A percentile compares a stretch with the other conserved stretches of the same genome.
phyloP scores from a whole-genome alignment of 1,140 invertebrate genomes.

The Ridgeia piscesae region DNA sequence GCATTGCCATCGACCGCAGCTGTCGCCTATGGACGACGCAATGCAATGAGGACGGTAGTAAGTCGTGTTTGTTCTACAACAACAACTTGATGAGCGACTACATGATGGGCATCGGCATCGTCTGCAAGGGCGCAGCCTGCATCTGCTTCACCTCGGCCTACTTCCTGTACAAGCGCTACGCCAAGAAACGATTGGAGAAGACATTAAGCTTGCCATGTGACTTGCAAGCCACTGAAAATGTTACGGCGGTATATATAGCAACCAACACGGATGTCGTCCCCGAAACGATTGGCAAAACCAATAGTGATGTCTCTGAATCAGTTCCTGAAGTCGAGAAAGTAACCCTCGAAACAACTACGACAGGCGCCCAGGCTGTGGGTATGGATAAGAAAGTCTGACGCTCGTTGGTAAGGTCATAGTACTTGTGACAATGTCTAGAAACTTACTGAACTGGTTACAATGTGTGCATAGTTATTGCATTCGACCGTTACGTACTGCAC shows the following conservation, averaged over 20 bases:
- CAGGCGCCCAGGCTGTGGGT: no score
- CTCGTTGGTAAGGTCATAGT: no score
- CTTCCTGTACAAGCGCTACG: constrained; percentile 37
- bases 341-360: no score
- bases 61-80: constrained; percentile 51
- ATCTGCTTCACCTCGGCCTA: constrained; percentile 46
- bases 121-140: constrained; percentile 41
- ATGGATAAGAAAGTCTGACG: no score
- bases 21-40: constrained; percentile 53
- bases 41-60: constrained; percentile 36
- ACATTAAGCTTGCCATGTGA: background rate
- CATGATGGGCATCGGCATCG: constrained; percentile 39
- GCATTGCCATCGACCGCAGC: constrained; percentile 55
- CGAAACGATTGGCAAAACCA: background rate
- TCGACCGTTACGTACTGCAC: no score
- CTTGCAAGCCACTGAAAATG: background rate
- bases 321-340: no score
- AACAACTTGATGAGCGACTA: constrained; percentile 51
- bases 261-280: background rate
- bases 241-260: no score
- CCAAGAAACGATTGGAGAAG: background rate
- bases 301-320: background rate
- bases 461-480: no score
- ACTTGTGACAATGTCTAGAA: no score
- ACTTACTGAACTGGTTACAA: no score